Percentiles rank a stretch among this genome's conserved stretches.
Conservation (phyloP, 1,140 invertebrate species). For the Saccostrea glomerata region DNA sequence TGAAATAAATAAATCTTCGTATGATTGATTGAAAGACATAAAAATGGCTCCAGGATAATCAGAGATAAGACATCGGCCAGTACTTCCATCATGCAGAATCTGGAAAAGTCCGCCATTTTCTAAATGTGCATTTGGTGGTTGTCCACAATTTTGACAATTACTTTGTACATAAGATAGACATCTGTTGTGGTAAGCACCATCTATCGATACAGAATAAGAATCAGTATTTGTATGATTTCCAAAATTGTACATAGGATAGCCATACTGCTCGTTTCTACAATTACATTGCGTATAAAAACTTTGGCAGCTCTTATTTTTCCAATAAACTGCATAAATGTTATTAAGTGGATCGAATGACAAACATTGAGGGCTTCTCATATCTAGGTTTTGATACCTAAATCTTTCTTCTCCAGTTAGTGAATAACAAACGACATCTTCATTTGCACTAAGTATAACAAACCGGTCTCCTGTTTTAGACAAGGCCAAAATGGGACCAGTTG, state of each 20-base stretch:
- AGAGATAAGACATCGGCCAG: not conserved
- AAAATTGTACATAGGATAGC: not conserved
- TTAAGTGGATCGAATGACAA: not conserved
- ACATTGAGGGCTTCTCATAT: not conserved
- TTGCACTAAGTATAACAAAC: not conserved
- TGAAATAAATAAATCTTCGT: not conserved
- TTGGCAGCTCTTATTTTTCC: not conserved
- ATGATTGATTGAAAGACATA: not conserved
- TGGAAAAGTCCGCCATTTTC: not conserved
- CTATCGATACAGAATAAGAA: not conserved
- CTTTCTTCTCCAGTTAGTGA: not conserved
- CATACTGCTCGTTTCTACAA: not conserved
- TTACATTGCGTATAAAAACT: not conserved
- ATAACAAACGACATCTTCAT: not conserved
- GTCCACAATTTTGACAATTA: not conserved
- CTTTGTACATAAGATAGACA: not conserved
- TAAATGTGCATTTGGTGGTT: not conserved
- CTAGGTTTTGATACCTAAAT: not conserved
- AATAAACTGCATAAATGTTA: not conserved
- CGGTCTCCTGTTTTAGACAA: not conserved
- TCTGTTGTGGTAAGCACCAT: not conserved
- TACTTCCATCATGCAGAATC: not conserved
- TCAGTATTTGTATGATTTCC: not conserved
- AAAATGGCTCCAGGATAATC: not conserved
- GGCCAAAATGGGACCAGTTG: not conserved